Evolutionary conservation across 2,113 vertebrate species (phyloP).

Genomic region (Carollia perspicillata): DNA sequence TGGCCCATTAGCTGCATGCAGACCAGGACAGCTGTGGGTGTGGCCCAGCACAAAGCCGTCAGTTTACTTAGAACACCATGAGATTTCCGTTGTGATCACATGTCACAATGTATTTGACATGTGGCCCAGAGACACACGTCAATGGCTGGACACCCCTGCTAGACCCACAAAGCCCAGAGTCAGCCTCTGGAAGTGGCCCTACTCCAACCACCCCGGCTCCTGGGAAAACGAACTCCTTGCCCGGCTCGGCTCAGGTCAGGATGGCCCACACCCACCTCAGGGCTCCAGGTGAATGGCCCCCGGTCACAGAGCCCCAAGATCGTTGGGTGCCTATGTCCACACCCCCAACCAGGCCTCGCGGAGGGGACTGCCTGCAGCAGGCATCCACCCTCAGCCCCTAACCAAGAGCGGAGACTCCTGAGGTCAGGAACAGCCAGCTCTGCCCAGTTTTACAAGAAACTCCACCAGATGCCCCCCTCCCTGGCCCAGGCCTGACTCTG

Average conservation of each 20-base stretch:
- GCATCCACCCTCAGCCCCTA: neutral
- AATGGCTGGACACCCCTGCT: too few relatives aligned
- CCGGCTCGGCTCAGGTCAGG: neutral
- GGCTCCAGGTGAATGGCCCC: too few relatives aligned
- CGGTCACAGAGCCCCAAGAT: neutral
- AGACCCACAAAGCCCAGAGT: neutral
- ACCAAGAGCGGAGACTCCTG: neutral
- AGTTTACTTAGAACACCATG: too few relatives aligned
- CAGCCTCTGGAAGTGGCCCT: neutral
- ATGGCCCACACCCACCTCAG: neutral
- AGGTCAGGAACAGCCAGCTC: neutral
- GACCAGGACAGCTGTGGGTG: too few relatives aligned
- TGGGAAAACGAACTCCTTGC: neutral
- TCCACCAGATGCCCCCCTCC: too few relatives aligned
- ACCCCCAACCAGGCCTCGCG: neutral
- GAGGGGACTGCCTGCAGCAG: neutral
- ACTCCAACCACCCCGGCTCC: neutral
- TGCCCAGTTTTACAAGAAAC: neutral
- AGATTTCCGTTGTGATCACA: too few relatives aligned
- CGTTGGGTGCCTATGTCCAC: accelerated
- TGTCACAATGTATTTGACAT: too few relatives aligned
- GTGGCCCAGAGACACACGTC: too few relatives aligned
- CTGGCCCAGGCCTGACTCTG: neutral
- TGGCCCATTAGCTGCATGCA: too few relatives aligned
- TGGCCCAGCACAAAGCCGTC: too few relatives aligned